phyloP scores from a whole-genome alignment of 2,113 vertebrate genomes.

The Thunnus maccoyii region DNA sequence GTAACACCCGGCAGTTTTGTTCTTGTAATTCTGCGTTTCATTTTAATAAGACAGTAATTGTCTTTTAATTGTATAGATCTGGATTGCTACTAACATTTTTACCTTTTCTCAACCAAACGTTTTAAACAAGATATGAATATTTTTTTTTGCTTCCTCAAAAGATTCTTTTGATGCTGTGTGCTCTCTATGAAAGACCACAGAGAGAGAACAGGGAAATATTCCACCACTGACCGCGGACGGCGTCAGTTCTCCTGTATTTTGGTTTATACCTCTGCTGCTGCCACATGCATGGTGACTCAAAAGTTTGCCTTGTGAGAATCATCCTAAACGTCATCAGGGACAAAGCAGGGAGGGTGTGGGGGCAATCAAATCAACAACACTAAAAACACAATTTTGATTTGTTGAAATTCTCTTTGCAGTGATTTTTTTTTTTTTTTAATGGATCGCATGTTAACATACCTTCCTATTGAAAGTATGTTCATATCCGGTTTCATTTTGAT shows the following conservation, averaged over 20 bases:
- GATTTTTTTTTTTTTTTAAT: neutral
- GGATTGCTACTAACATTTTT: conserved; percentile 68
- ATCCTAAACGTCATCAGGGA: conserved; percentile 45
- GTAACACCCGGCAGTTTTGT: conserved; percentile 27
- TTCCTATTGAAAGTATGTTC: neutral
- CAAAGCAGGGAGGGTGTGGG: conserved; percentile 26
- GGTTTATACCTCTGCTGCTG: conserved; percentile 78
- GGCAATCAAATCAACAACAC: conserved; percentile 21
- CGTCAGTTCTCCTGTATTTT: conserved; percentile 77
- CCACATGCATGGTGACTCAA: conserved; percentile 68
- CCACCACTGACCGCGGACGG: conserved; percentile 38
- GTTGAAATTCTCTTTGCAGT: neutral
- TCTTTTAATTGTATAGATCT: conserved; percentile 66
- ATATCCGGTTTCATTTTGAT: neutral
- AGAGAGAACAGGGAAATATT: neutral
- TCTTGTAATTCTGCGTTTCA: conserved; percentile 62
- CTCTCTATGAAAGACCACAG: conserved; percentile 6
- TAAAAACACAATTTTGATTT: neutral
- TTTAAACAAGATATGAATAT: conserved; percentile 1
- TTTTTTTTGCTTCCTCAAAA: neutral
- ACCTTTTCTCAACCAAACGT: conserved; percentile 18
- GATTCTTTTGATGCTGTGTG: neutral
- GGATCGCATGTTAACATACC: conserved; percentile 32
- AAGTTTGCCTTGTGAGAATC: conserved; percentile 83
- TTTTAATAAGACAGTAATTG: conserved; percentile 77